Evolutionary conservation across 2,888 invertebrate species (phyloP), one percentile per base, ranked within the genome.

Genomic region (Drosophila suboccidentalis): DNA sequence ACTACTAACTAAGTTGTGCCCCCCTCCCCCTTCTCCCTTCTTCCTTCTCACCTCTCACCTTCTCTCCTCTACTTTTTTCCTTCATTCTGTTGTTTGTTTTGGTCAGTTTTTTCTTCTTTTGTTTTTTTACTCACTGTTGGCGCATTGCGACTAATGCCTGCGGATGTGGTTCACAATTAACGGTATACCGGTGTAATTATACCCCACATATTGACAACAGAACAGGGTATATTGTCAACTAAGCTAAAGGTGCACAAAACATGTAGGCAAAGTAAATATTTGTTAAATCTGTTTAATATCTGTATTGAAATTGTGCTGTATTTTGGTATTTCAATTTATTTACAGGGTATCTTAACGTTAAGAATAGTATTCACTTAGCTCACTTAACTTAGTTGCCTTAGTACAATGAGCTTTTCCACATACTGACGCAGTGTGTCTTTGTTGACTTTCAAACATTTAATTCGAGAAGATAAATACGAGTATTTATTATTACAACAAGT

Each of bases 91-190:
- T 44, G 39, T 50, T 60, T 68, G 19, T 62, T 39, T 50, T 59
- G 59, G 59, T 65, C 59, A 65, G 51, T 39, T 58, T 57, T 55
- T 50, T 47, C 26, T 26, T 26, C 26, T 26, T 26, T 26, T 6
- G 5, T 26, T 47, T 39, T 29, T 29, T 39, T 39, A 39, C 36
- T 60, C 38, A 55, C 66, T 61, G 53, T 66, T 86, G 87, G 72
- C 87, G 80, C 87, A 81, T 65, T 87, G 80, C 87, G 80, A 78
- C 75, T 75, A 78, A 75, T 75, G 74, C 74, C 78, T 74, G 75
- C 74, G 75, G 79, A 75, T 75, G 75, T 75, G 78, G 78, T 63
- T 68, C 68, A 75, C 78, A 75, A 78, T 78, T 75, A 78, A 78
- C 74, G 57, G 51, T 67, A 60, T 26, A 46, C 36, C 57, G 46